A percentile compares a stretch with the other conserved stretches of the same genome.
These are phyloP conservation scores for Cydia splendana DNA, from an alignment of 1,140 invertebrate species.

Conservation along the genomic window DNA sequence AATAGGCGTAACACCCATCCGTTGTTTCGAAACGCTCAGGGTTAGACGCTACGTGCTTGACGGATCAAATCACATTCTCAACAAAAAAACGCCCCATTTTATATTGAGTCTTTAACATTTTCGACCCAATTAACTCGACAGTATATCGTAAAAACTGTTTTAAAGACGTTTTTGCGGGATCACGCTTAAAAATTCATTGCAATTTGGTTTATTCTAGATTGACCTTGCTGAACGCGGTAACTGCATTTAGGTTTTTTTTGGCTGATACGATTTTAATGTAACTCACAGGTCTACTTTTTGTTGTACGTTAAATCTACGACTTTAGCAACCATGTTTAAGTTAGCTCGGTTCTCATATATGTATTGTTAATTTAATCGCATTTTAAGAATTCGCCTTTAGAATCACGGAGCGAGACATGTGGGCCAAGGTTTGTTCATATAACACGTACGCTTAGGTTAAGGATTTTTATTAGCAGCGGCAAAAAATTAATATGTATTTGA, in stretches of 20 bases:
- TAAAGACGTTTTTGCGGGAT: not conserved
- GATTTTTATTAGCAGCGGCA: slow-evolving; percentile 20
- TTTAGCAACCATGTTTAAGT: not conserved
- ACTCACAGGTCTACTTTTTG: slow-evolving; percentile 5
- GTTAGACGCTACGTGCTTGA: slow-evolving; percentile 25
- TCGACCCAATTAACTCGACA: not conserved
- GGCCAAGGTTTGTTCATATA: slow-evolving; percentile 25
- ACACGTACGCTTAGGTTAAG: slow-evolving; percentile 29
- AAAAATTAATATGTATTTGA: slow-evolving; percentile 26
- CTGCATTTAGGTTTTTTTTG: slow-evolving; percentile 8
- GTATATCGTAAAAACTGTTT: not conserved
- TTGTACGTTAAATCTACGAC: not conserved
- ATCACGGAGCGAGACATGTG: slow-evolving; percentile 24
- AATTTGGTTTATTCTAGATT: not conserved
- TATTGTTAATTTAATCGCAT: slow-evolving; percentile 19
- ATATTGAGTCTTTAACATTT: not conserved
- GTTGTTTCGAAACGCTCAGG: slow-evolving; percentile 27
- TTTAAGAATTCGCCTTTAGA: slow-evolving; percentile 28
- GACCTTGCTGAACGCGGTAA: not conserved
- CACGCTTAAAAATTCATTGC: not conserved
- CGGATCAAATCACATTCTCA: slow-evolving; percentile 15
- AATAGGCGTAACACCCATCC: slow-evolving; percentile 32
- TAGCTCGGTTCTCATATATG: not conserved
- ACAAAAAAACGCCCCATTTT: slow-evolving; percentile 21
- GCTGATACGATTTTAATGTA: not conserved